Evolutionary conservation across 2,888 invertebrate species (phyloP), one percentile per base, ranked within the genome.

Genomic region (Drosophila greeni): DNA sequence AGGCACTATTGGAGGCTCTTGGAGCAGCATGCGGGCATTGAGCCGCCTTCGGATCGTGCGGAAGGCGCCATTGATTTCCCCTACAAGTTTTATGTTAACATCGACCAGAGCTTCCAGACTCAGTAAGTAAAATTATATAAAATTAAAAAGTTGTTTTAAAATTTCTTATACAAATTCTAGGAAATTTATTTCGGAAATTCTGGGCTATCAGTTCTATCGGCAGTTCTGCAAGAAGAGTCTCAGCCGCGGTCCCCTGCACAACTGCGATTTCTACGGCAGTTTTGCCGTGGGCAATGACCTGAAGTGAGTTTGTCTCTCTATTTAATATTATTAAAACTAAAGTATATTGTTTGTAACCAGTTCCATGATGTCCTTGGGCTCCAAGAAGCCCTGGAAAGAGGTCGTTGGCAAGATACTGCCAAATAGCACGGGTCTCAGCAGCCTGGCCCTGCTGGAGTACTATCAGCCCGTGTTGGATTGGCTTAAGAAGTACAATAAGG

Each of bases 181-280:
- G 80, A 94, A 94, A 87, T 94, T 93, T 87, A 93, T 96, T 5
- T 94, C 94, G 18, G 93, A 92, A 86, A 92, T 97, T 26, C 89
- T 97, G 34, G 96, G 97, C 87, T 95, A 94, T 90, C 94, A 94
- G 84, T 92, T 95, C 87, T 93, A 94, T 84, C 91, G 93, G n/a
- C 90, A 92, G 0, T 89, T 94, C n/a, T 94, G 94, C 84, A 92
- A 91, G 73, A 91, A 93, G 70, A 94, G 95, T 5, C 93, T 93
- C 0, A 92, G 96, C 86, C 93, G 92, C 0, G 90, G 91, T 6
- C 92, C 93, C 8, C 90, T 97, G 8, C 93, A 96, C 59, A 92
- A 94, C 79, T 97, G 97, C 85, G 96, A 97, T 83, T 95, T 97
- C 80, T 95, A 94, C 87, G 91, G 92, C 76, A 95, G 93, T 75